phyloP scores from a whole-genome alignment of 2,888 invertebrate genomes.

The Hecatera dysodea region DNA sequence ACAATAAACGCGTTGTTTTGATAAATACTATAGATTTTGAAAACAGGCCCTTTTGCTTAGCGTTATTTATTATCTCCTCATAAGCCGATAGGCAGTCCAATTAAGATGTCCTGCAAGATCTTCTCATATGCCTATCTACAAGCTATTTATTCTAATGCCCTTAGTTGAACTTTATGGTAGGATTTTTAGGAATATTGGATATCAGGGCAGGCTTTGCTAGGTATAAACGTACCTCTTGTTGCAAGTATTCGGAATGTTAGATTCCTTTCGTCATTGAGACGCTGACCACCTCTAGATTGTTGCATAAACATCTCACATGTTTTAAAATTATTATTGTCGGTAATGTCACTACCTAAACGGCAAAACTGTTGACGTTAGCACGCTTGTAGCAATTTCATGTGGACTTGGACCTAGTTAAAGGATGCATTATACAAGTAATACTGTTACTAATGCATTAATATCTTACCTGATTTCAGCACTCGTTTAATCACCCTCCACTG shows the following conservation, averaged over 20 bases:
- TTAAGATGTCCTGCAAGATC: background rate
- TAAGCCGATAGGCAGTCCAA: too few relatives aligned
- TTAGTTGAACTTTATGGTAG: background rate
- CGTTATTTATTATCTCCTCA: too few relatives aligned
- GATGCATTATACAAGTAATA: too few relatives aligned
- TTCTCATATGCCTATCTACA: background rate
- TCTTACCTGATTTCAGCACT: slow-evolving; percentile 94
- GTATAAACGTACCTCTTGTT: background rate
- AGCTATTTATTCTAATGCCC: background rate
- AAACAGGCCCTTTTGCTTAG: too few relatives aligned
- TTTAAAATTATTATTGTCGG: slow-evolving; percentile 14
- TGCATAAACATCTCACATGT: slow-evolving; percentile 15
- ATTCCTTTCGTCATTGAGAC: background rate
- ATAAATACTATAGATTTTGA: slow-evolving; percentile 7
- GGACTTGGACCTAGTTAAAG: background rate
- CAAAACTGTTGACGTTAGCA: background rate
- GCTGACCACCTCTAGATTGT: slow-evolving; percentile 15
- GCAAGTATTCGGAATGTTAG: background rate
- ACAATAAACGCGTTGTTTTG: slow-evolving; percentile 54
- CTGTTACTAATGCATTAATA: background rate
- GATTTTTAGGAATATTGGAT: slow-evolving; percentile 1
- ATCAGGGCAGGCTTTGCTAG: background rate
- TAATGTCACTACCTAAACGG: slow-evolving; percentile 27
- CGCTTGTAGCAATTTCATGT: background rate
- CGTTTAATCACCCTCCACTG: slow-evolving; percentile 95